phyloP scores from a whole-genome alignment of 2,797 vertebrate species.

The Danionella dracula region DNA sequence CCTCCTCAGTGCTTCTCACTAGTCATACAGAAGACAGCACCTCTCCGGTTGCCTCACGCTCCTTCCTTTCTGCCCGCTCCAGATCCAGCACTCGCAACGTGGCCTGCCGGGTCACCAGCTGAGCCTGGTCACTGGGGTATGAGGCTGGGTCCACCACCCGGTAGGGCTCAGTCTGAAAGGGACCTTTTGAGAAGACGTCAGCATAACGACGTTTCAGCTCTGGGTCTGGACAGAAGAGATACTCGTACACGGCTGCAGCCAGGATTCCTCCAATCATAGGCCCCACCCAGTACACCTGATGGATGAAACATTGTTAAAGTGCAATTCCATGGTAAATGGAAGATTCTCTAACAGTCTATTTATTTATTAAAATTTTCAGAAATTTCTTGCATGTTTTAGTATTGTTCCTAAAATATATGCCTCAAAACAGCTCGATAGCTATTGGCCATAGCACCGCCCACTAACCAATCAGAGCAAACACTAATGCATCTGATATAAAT shows the following conservation, averaged over 20 bases:
- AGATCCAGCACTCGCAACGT: conserved; percentile 75
- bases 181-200: conserved; percentile 69
- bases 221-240: conserved; percentile 78
- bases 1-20: conserved; percentile 62
- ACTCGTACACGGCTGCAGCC: conserved; percentile 79
- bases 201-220: conserved; percentile 74
- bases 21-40: conserved; percentile 88
- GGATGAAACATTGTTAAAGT: too few species aligned
- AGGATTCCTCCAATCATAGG: conserved; percentile 79
- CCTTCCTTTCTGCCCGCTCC: conserved; percentile 75
- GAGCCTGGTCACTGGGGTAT: conserved; percentile 70
- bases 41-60: conserved; percentile 73
- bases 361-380: too few species aligned
- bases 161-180: conserved; percentile 70
- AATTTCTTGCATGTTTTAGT: too few species aligned
- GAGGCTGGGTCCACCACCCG: conserved; percentile 71
- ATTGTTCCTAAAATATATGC: too few species aligned
- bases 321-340: too few species aligned
- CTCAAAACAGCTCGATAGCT: too few species aligned
- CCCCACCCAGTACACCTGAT: conserved; percentile 85
- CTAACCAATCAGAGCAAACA: too few species aligned
- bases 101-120: conserved; percentile 75
- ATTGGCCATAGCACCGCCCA: too few species aligned
- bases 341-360: too few species aligned
- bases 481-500: too few species aligned